Conservation (phyloP, 1,140 invertebrate species). For the Rhizoglyphus robini region DNA sequence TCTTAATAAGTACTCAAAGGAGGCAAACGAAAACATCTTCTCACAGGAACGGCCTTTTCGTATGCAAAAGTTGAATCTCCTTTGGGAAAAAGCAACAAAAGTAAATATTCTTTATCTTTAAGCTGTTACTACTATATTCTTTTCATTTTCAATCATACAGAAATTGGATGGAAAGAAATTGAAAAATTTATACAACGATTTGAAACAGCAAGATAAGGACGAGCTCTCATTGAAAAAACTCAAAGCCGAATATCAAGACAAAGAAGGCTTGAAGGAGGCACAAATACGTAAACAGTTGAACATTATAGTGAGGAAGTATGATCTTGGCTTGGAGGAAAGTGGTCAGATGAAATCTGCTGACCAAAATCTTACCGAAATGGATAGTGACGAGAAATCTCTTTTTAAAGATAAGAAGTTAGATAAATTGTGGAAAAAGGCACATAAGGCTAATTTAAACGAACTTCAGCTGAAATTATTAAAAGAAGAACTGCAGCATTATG, state of each 20-base stretch:
- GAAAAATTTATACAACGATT: slow-evolving; percentile 66
- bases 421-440: slow-evolving; percentile 75
- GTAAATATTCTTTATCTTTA: slow-evolving; percentile 37
- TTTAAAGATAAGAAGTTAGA: slow-evolving; percentile 82
- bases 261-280: slow-evolving; percentile 69
- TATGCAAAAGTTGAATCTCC: slow-evolving; percentile 65
- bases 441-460: slow-evolving; percentile 52
- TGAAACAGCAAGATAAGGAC: slow-evolving; percentile 82
- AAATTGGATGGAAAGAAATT: slow-evolving; percentile 64
- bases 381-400: slow-evolving; percentile 53
- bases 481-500: slow-evolving; percentile 79
- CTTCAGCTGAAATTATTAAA: slow-evolving; percentile 66
- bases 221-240: slow-evolving; percentile 67
- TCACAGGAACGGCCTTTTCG: slow-evolving; percentile 59
- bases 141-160: slow-evolving; percentile 37
- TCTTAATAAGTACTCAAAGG: slow-evolving; percentile 31
- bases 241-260: slow-evolving; percentile 64
- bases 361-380: slow-evolving; percentile 45
- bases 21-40: slow-evolving; percentile 38
- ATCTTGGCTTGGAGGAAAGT: slow-evolving; percentile 56
- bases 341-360: slow-evolving; percentile 55
- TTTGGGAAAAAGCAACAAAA: slow-evolving; percentile 68
- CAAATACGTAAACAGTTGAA: slow-evolving; percentile 61
- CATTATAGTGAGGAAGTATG: slow-evolving; percentile 66
- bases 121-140: neutral